Evolutionary conservation across 2,888 invertebrate genomes (phyloP), one percentile per base, ranked within the genome.

Genomic region (Drosophila emarginata): DNA sequence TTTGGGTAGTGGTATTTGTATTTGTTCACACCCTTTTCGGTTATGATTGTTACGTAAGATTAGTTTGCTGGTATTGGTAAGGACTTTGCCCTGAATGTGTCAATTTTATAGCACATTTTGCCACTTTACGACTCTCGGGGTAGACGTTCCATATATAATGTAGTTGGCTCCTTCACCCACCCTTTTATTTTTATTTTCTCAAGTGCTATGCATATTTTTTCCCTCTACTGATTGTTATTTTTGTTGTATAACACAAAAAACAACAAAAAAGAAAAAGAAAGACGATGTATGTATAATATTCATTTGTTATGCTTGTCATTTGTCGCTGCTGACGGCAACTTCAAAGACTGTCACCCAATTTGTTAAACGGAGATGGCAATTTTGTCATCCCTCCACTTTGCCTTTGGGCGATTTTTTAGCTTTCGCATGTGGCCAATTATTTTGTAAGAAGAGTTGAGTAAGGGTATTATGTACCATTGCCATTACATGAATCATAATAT

Each of bases 301-400:
- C 82, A 90, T 90, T 90, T 90, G 90, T 89, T 87, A 80, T 88
- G 89, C 88, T 84, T 89, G 88, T 88, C 83, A 83, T 81, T 89
- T 89, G 88, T 88, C 83, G 77, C 72, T 21, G 18, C 4, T 74
- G 75, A 72, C 90, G 89, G 89, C 78, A 70, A 79, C 80, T 81
- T 90, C 89, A 89, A 90, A 89, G 81, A 61, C 68, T 72, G 80
- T 80, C 84, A 88, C 69, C 79, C 80, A 89, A 89, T 90, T 89
- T 89, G 89, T 89, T 89, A 87, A 83, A 86, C 80, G 81, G 78
- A 39, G 56, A 54, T 78, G 68, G 65, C 86, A 82, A 82, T 83
- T 79, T 84, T 69, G 71, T 69, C 72, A 67, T 64, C 74, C 64
- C 67, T 67, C 7, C 60, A 40, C 64, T 58, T 32, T 60, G 40